Percentiles rank a stretch among this genome's conserved stretches.
phyloP scores from a whole-genome alignment of 2,113 vertebrate species.

The Silurus glanis region DNA sequence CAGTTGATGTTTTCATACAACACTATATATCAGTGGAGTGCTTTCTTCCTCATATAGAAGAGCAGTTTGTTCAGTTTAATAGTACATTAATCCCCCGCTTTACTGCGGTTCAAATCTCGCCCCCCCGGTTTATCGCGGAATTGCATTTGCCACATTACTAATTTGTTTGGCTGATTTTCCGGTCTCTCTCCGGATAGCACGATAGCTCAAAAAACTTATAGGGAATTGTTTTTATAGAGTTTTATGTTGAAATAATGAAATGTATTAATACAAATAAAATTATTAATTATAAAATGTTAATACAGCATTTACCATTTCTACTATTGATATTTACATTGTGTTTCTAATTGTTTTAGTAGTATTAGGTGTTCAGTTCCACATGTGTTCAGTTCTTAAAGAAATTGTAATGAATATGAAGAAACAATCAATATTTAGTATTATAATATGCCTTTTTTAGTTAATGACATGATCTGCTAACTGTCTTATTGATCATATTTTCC shows the following conservation, averaged over 20 bases:
- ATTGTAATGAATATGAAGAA: not conserved
- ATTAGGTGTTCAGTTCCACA: not conserved
- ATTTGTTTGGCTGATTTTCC: too few relatives aligned
- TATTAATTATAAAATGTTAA: too few relatives aligned
- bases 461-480: not conserved
- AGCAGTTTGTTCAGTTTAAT: not conserved
- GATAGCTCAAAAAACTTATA: too few relatives aligned
- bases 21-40: not conserved
- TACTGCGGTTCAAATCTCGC: too few relatives aligned
- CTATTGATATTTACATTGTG: not conserved
- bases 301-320: not conserved
- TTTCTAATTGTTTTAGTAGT: not conserved
- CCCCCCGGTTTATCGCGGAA: too few relatives aligned
- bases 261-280: too few relatives aligned
- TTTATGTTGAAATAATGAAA: too few relatives aligned
- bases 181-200: too few relatives aligned
- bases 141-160: too few relatives aligned
- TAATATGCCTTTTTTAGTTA: not conserved
- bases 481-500: not conserved
- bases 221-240: too few relatives aligned
- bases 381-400: not conserved
- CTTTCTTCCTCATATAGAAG: not conserved
- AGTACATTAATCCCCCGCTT: not conserved
- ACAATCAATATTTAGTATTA: not conserved
- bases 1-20: not conserved